Evolutionary conservation across 2,888 invertebrate genomes (phyloP).

Genomic region (Eulithis testata): DNA sequence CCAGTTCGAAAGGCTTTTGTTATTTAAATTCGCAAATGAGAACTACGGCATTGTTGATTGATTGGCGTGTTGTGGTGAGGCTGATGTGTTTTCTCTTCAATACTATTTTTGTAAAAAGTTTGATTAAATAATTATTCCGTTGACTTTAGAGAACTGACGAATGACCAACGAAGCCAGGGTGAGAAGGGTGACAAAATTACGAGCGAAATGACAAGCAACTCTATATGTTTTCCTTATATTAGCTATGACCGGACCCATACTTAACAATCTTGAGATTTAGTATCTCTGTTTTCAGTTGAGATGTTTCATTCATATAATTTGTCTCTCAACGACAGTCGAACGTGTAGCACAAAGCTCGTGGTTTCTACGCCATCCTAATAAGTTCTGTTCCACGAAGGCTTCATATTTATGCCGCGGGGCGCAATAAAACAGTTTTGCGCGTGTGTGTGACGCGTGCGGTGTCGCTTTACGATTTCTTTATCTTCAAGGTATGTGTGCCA

Average conservation of each 20-base stretch:
- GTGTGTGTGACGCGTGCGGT: constrained; percentile 33
- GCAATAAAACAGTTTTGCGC: constrained; percentile 40
- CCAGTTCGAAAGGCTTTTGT: constrained; percentile 26
- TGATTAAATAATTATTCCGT: too few species aligned
- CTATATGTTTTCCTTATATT: too few species aligned
- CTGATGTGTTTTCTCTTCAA: constrained; percentile 1
- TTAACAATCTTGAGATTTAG: too few species aligned
- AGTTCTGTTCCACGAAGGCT: constrained; percentile 10
- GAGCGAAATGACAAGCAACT: too few species aligned
- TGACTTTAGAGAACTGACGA: too few species aligned
- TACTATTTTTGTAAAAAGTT: background rate
- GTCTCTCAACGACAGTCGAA: background rate
- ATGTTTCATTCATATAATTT: too few species aligned
- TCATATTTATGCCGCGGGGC: constrained; percentile 38
- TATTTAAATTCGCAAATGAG: constrained; percentile 26
- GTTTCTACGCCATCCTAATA: constrained; percentile 10
- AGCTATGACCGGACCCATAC: too few species aligned
- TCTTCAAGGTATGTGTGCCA: constrained; percentile 34
- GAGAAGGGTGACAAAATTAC: too few species aligned
- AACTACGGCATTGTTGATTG: constrained; percentile 13
- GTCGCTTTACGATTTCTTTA: constrained; percentile 42
- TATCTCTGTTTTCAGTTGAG: too few species aligned
- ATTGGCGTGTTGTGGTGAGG: constrained; percentile 13
- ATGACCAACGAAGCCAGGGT: too few species aligned
- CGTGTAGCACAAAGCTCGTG: background rate